phyloP scores from a whole-genome alignment of 2,888 invertebrate species.

The Eupithecia inturbata region DNA sequence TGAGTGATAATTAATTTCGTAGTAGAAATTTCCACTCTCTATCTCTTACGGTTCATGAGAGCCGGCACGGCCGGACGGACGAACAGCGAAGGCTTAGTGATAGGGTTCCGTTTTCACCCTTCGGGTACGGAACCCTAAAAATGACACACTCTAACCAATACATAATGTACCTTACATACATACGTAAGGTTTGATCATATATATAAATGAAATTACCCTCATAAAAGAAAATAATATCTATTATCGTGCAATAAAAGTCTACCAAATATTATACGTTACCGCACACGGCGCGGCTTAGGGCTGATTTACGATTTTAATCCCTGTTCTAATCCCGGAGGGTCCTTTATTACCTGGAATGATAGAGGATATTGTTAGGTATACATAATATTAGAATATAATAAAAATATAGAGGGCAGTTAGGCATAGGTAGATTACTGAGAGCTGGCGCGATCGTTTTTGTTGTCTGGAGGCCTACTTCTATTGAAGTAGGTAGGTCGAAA shows the following conservation, averaged over 20 bases:
- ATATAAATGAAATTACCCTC: slow-evolving; percentile 31
- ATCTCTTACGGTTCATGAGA: no score
- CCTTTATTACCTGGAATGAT: slow-evolving; percentile 30
- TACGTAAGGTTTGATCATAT: neutral
- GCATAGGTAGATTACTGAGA: neutral
- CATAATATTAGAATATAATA: neutral
- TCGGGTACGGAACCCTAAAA: no score
- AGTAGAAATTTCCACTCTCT: no score
- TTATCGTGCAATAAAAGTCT: slow-evolving; percentile 45
- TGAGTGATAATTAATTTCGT: no score
- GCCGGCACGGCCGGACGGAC: no score
- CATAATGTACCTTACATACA: no score
- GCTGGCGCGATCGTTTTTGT: no score
- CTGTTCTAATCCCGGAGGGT: slow-evolving; percentile 15
- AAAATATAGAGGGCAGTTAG: neutral
- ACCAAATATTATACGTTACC: slow-evolving; percentile 51
- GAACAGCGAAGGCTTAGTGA: no score
- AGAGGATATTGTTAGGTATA: slow-evolving; percentile 19
- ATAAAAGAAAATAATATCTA: slow-evolving; percentile 51
- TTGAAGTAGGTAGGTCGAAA: no score
- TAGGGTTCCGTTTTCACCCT: no score
- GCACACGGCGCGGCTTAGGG: slow-evolving; percentile 59
- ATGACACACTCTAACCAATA: no score
- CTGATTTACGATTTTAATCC: slow-evolving; percentile 66
- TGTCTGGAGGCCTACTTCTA: no score